Evolutionary conservation across 2,113 vertebrate species (phyloP), one percentile per base, ranked within the genome.

Genomic region (Fulmarus glacialis): DNA sequence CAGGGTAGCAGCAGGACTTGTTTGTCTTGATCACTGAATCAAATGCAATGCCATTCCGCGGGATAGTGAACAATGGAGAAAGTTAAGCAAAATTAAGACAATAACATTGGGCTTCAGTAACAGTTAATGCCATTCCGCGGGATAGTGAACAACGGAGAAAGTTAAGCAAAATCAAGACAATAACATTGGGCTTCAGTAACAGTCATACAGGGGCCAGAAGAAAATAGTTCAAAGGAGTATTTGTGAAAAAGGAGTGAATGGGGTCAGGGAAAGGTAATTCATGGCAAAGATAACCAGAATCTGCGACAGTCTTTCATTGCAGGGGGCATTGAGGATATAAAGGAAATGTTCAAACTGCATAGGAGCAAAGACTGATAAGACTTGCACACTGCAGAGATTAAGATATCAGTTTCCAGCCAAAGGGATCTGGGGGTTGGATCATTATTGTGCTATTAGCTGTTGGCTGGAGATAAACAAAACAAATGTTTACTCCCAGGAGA

Each of bases 401-500:
- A 96, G 89, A 91, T 97, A 95, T 97, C 93, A 47, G 84, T 96
- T 97, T 95, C 67, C 89, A 95, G 87, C 89, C 94, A 96, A 94
- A 95, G 84, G 89, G 89, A 96, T 95, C 74, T 89, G 67, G 84
- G 89, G 87, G 97, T 89, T 96, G 91, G 87, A 97, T 97, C 91
- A 93, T 97, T 97, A 96, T 86, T 95, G 81, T 95, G 82, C 96
- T 96, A 96, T 97, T 97, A 96, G 93, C 94, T 96, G 95, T 94
- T 96, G 93, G 91, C 82, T 97, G 71, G 84, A 96, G 95, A 96
- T 96, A 94, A 96, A 97, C 91, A 96, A 96, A 96, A 96, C 89
- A 93, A 96, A 95, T 93, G 84, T 96, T 97, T 96, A 91, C 95
- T 95, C 93, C 84, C 87, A 86, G 70, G 59, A 88, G 95, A 89